Evolutionary conservation across 2,888 invertebrate genomes (phyloP).

Genomic region (Pocota personata): DNA sequence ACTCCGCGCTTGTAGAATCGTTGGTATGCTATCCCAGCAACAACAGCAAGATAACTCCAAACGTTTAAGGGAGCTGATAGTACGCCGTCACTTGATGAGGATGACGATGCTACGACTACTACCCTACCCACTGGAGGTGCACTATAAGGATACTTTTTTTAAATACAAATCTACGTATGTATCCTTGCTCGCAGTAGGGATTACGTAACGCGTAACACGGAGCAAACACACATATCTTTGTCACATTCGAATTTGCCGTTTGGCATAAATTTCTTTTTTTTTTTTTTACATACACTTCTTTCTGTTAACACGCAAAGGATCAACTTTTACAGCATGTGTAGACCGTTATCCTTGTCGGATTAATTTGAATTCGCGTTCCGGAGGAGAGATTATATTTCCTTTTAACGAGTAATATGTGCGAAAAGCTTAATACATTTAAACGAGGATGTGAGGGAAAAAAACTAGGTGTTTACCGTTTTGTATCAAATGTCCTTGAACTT

Average conservation of each 20-base stretch:
- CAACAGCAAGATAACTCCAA: constrained; percentile 35
- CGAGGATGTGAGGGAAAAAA: neutral
- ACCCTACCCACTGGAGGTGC: constrained; percentile 42
- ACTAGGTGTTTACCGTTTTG: constrained; percentile 62
- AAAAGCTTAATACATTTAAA: constrained; percentile 53
- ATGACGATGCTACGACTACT: constrained; percentile 43
- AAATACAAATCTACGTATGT: constrained; percentile 61
- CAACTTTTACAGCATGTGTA: constrained; percentile 52
- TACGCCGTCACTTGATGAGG: constrained; percentile 30
- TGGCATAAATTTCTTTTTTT: constrained; percentile 44
- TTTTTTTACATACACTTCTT: constrained; percentile 15
- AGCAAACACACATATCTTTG: constrained; percentile 57
- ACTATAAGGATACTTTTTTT: constrained; percentile 52
- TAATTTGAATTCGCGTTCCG: constrained; percentile 67
- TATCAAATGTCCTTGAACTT: constrained; percentile 71
- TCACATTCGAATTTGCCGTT: constrained; percentile 66
- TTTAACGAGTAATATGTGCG: constrained; percentile 23
- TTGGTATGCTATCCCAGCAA: neutral
- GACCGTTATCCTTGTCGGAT: constrained; percentile 67
- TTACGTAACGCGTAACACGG: constrained; percentile 72
- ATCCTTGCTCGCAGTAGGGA: constrained; percentile 58
- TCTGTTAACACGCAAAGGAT: constrained; percentile 58
- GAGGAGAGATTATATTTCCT: constrained; percentile 48
- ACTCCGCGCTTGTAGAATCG: constrained; percentile 26
- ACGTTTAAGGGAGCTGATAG: constrained; percentile 36